A percentile compares a stretch with the other conserved stretches of the same genome.
Evolutionary conservation across 2,888 invertebrate species (phyloP).

Genomic region (Patella depressa): DNA sequence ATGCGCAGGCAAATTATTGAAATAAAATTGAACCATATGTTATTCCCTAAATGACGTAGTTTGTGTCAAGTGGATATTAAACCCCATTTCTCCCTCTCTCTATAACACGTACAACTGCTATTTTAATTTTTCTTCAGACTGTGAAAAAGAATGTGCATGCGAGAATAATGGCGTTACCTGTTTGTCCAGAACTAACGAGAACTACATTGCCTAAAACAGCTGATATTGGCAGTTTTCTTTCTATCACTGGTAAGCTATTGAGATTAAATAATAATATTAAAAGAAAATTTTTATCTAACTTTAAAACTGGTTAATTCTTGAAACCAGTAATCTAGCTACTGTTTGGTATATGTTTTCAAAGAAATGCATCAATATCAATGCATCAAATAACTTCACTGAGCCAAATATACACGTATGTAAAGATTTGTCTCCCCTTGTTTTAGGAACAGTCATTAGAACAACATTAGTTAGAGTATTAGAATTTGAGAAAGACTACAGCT

Average conservation of each 20-base stretch:
- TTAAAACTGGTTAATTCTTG: too few relatives aligned
- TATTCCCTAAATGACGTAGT: too few relatives aligned
- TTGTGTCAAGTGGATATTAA: too few relatives aligned
- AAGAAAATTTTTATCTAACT: too few relatives aligned
- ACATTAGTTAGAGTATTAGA: conserved; percentile 84
- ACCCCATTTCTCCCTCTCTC: not conserved
- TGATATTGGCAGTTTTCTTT: conserved; percentile 81
- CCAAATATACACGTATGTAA: not conserved
- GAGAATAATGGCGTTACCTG: conserved; percentile 77
- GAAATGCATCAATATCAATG: too few relatives aligned
- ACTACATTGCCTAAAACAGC: conserved; percentile 79
- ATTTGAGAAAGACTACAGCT: conserved; percentile 81
- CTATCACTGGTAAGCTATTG: conserved; percentile 77
- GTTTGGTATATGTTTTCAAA: too few relatives aligned
- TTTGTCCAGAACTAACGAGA: conserved; percentile 79
- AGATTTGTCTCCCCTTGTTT: conserved; percentile 3
- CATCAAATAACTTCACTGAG: too few relatives aligned
- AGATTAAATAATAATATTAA: too few relatives aligned
- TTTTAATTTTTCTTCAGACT: conserved; percentile 46
- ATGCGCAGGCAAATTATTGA: too few relatives aligned
- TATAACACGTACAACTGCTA: not conserved
- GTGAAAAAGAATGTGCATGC: conserved; percentile 80
- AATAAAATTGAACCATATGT: too few relatives aligned
- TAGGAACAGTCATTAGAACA: conserved; percentile 81
- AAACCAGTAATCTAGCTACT: too few relatives aligned